Evolutionary conservation across 2,888 invertebrate species (phyloP), one percentile per base, ranked within the genome.

Genomic region (Agriopis marginaria): DNA sequence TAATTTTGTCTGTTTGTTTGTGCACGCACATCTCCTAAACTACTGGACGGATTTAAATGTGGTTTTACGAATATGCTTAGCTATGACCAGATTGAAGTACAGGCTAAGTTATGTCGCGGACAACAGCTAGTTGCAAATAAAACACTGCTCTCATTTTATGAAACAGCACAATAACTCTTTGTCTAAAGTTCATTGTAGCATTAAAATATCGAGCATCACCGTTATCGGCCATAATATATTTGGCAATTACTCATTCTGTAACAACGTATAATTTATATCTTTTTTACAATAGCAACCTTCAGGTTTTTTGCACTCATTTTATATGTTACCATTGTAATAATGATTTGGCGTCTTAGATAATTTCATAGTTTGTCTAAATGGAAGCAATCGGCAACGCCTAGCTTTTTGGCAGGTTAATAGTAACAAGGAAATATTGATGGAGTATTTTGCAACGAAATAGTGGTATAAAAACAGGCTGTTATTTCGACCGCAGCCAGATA

Each of bases 281-380:
- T 68, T 73, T 68, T 73, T 73, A 67, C 68, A 63, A 71, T 71
- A 71, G 58, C 68, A 70, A 71, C 74, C 74, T 76, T 74, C 68
- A 56, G 10, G 40, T 73, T 75, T 76, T 76, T 74, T 73, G 70
- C 67, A 42, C 63, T 51, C 40, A 40, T 54, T 59, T 56, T 39
- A 50, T n/a, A 63, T 54, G 60, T 60, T 66, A 42, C 65, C 62
- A 74, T 72, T 72, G 70, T 45, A 62, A 67, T 66, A 60, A 72
- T 71, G 59, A 51, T 68, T 56, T 55, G 61, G 64, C 68, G 60
- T 63, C 58, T 51, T 40, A 51, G 47, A 49, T 17, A 4, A 53
- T 55, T 55, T 50, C 12, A 45, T 10, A 12, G 7, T 51, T 32
- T 17, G 3, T 44, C 53, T 62, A 23, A 44, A 0, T 44, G 12